Base-by-base conservation (phyloP, 2,113 vertebrate species). In the Paracyprichromis sp. region DNA sequence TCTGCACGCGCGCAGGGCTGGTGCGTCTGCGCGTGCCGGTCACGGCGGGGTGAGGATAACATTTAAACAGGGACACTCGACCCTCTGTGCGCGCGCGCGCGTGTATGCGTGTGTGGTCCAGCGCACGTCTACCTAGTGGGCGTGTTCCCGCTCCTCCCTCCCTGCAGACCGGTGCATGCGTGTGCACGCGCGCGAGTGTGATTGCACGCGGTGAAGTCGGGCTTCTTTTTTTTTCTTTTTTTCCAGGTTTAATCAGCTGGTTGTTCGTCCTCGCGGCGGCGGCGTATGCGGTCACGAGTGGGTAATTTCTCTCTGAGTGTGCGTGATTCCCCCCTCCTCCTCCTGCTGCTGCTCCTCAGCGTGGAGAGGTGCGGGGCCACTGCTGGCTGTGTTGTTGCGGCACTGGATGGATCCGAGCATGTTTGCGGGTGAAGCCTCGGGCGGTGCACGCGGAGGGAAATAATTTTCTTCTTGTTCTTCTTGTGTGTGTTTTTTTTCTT, bases 291-390 rank as follows among this genome's bases (percentile, higher is more conserved):
- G 83, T 57, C 52, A 54, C 31, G 78, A 56, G 78, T 56, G 50
- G 86, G 63, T 90, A 13, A 89, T 88, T 86, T 84, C 85, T 87
- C 47, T 66, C 34, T 84, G 89, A 87, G 90, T 57, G 93, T 89
- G 88, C 83, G 89, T 85, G 83, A 31, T 50, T 81, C 24, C 36
- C 47, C 53, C 34, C 50, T 7, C 29, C 38, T 34, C 52, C 69
- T 84, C 26, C 80, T 89, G 7, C 83, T 91, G 26, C 26, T 92
- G 17, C 84, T 92, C 82, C 86, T 88, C 85, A 59, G 91, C 90
- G 94, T 93, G 94, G 69, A 73, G 94, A 91, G 92, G 88, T 86
- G 93, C 92, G 89, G 82, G 92, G 85, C 92, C 92, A 92, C 89
- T 88, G 66, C 88, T 86, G 86, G 86, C 86, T 83, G 92, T 85